Base-by-base conservation (phyloP, 30 jellyfish, hydroid and myxozoan species). In the Catostylus mosaicus region DNA sequence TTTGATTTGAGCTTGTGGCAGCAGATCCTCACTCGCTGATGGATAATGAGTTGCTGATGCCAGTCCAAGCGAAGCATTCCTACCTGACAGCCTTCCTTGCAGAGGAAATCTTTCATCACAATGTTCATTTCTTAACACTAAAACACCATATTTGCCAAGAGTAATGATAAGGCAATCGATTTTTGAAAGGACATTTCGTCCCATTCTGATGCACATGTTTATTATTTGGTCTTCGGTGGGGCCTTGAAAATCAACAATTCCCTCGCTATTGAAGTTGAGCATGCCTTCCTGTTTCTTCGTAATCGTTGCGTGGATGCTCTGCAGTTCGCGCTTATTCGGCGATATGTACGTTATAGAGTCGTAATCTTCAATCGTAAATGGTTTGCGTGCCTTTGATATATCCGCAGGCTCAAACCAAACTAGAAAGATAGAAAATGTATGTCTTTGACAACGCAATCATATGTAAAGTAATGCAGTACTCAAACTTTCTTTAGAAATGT, bases 321-420 rank as follows among this genome's bases (percentile, higher is more conserved):
- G 85, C 20, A 90, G 83, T 36, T 90, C 97, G 35, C 77, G 73
- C 16, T 73, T 60, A 57, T 90, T 90, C 43, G 97, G 97, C 9
- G 96, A 90, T 9, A 89, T 75, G 68, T 47, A 90, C 30, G 87
- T 37, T 5, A 90, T 68, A 3, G 77, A 68, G 50, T 40, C 57
- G 73, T 36, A 67, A 20, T 31, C 70, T 37, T 47, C 79, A 29
- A 81, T 76, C 23, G 83, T 33, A 59, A 90, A 90, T 11, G 97
- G 95, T 43, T 67, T 77, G 11, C 83, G 30, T 20, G 97, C 95
- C 48, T 90, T 90, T 18, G 88, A n/a, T 47, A 83, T 51, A 50
- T 86, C 84, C 12, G 97, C 80, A n/a, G 97, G 97, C 60, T 90
- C 97, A 67, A 32, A 90, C 97, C 97, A 90, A 16, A 90, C 97